phyloP scores from a whole-genome alignment of 2,888 invertebrate genomes.

The Drosophila atroscutellata region DNA sequence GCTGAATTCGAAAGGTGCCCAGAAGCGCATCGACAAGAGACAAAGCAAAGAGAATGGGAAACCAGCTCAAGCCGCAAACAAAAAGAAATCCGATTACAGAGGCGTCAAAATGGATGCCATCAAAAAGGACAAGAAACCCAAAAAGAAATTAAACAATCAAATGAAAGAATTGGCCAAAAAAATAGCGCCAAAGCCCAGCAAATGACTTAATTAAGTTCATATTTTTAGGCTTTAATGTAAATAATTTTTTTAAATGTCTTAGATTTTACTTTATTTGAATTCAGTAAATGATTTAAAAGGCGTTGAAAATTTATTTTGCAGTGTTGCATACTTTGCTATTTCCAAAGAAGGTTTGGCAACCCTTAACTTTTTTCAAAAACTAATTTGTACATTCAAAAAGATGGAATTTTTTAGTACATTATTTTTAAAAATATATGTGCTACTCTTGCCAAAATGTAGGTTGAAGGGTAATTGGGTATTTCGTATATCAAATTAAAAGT shows the following conservation, averaged over 20 bases:
- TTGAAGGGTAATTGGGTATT: background rate
- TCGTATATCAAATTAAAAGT: background rate
- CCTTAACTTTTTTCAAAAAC: background rate
- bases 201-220: constrained; percentile 26
- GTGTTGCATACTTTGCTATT: background rate
- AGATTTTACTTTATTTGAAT: background rate
- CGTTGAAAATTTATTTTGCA: background rate
- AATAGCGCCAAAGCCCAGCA: constrained; percentile 80
- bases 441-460: background rate
- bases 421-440: background rate
- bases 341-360: background rate
- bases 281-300: background rate
- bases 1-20: constrained; percentile 53
- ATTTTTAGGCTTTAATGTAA: constrained; percentile 31
- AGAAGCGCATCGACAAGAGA: constrained; percentile 63
- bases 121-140: constrained; percentile 77
- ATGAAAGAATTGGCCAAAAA: constrained; percentile 81
- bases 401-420: background rate
- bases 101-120: constrained; percentile 79
- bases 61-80: constrained; percentile 13
- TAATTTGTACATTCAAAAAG: background rate
- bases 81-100: constrained; percentile 81
- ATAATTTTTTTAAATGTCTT: constrained; percentile 26
- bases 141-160: constrained; percentile 72
- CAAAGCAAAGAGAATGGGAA: constrained; percentile 35